A percentile compares a stretch with the other conserved stretches of the same genome.
These are phyloP conservation scores for Cynopterus sphinx DNA, from an alignment of 2,797 vertebrate species.

Conservation along the genomic window DNA sequence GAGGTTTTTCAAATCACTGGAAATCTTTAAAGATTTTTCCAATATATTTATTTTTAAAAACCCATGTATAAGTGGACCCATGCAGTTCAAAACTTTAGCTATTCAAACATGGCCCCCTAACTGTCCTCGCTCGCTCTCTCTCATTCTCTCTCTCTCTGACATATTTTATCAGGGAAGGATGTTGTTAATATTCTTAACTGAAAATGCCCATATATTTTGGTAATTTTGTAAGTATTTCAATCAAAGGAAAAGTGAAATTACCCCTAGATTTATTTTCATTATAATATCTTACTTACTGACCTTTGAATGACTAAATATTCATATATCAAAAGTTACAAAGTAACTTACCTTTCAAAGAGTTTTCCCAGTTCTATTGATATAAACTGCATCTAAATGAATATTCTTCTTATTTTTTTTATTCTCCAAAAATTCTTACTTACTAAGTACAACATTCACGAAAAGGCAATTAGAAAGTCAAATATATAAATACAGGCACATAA, in stretches of 20 bases:
- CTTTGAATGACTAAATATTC: not conserved
- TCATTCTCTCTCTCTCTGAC: not conserved
- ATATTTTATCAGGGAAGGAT: not conserved
- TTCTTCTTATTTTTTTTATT: not conserved
- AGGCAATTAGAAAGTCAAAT: not conserved
- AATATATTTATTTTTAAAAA: not conserved
- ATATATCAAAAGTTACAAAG: not conserved
- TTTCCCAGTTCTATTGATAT: not conserved
- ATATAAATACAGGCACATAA: not conserved
- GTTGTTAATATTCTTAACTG: not conserved
- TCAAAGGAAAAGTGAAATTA: not conserved
- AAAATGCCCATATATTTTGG: not conserved
- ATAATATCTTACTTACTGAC: not conserved
- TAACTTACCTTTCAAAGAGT: not conserved
- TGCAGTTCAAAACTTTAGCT: not conserved
- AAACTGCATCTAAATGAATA: not conserved
- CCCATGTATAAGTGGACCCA: not conserved
- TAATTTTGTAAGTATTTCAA: not conserved
- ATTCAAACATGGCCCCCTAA: not conserved
- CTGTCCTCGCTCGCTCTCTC: not conserved
- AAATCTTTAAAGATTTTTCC: not conserved
- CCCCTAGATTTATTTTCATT: not conserved
- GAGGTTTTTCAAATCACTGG: not conserved
- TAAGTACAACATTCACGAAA: not conserved
- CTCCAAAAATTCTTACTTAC: not conserved